A percentile compares a stretch with the other conserved stretches of the same genome.
Evolutionary conservation across 2,797 vertebrate genomes (phyloP).

Genomic region (Hemitrygon akajei): DNA sequence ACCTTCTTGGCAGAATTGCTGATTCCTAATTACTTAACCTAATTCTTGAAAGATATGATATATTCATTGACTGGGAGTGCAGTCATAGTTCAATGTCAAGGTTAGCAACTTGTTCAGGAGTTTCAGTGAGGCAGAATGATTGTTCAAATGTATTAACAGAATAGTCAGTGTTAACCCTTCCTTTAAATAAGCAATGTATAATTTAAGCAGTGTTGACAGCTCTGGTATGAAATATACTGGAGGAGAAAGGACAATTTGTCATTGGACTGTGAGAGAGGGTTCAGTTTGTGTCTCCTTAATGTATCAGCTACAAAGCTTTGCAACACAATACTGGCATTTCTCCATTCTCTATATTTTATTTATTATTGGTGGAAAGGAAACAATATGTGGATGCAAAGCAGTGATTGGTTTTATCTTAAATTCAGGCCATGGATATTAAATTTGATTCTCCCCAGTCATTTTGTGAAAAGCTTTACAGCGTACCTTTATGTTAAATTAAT

Average conservation of each 20-base stretch:
- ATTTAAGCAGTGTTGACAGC: conserved; percentile 16
- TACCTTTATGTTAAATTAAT: background rate
- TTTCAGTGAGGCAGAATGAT: background rate
- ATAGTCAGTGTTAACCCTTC: background rate
- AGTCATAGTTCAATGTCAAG: too few relatives aligned
- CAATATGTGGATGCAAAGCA: background rate
- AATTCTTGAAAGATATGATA: background rate
- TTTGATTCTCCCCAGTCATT: background rate
- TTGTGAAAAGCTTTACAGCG: background rate
- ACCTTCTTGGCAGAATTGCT: background rate
- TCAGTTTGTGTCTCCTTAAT: conserved; percentile 7
- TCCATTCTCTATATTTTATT: conserved; percentile 1
- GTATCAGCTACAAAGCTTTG: conserved; percentile 4
- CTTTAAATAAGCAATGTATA: conserved; percentile 6
- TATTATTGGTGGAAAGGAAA: conserved; percentile 1
- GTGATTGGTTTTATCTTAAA: background rate
- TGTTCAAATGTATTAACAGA: conserved; percentile 18
- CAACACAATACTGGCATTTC: background rate
- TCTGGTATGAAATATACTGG: background rate
- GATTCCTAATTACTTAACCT: background rate
- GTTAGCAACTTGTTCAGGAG: too few relatives aligned
- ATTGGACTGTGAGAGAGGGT: background rate
- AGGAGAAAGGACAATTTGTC: conserved; percentile 25
- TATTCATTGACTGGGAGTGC: too few relatives aligned
- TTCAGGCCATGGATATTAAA: conserved; percentile 2